phyloP scores from a whole-genome alignment of 2,113 vertebrate genomes.

The Cynopterus brachyotis region DNA sequence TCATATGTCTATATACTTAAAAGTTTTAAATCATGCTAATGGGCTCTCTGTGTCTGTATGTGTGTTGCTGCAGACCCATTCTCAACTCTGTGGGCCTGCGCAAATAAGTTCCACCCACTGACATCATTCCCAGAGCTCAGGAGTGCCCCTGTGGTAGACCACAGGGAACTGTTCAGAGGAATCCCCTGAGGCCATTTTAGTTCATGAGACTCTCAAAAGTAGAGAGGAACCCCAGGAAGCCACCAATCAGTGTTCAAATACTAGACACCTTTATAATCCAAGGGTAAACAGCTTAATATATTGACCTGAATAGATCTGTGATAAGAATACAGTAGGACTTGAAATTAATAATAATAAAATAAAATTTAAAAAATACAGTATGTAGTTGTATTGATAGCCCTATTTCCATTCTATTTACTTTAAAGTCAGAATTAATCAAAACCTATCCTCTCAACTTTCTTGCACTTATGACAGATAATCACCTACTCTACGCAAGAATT shows the following conservation, averaged over 20 bases:
- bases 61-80: background rate
- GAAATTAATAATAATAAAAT: no score
- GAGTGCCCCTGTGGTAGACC: background rate
- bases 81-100: background rate
- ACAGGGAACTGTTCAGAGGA: background rate
- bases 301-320: background rate
- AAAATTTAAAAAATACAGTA: background rate
- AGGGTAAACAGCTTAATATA: background rate
- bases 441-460: background rate
- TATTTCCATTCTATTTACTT: constrained; percentile 7
- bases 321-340: background rate
- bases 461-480: background rate
- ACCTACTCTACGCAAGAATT: constrained; percentile 25
- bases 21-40: constrained; percentile 18
- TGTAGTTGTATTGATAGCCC: background rate
- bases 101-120: background rate
- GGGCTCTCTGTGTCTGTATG: background rate
- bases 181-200: background rate
- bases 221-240: background rate
- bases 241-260: background rate
- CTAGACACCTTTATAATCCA: background rate
- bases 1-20: constrained; percentile 1
- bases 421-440: constrained; percentile 20
- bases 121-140: background rate
- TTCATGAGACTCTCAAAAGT: constrained; percentile 4